Conservation (phyloP, 1,140 invertebrate genomes). For the Cotesia chilonis region DNA sequence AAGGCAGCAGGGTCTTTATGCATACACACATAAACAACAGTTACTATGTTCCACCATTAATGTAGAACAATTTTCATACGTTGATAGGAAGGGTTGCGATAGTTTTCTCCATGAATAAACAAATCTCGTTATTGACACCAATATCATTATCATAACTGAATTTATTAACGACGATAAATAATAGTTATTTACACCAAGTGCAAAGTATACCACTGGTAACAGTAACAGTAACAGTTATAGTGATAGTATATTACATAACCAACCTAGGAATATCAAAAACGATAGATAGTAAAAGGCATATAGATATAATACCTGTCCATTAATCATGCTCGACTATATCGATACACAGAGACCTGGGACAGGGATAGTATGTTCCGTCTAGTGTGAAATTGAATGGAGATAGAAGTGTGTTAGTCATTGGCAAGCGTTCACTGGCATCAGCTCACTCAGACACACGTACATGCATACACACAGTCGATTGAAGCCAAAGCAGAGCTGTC, state of each 20-base stretch:
- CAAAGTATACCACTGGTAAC: too few species aligned
- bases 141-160: too few species aligned
- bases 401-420: constrained; percentile 36
- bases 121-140: too few species aligned
- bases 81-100: too few species aligned
- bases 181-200: too few species aligned
- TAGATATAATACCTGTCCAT: constrained; percentile 35
- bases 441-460: not conserved
- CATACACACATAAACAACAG: too few species aligned
- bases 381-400: constrained; percentile 45
- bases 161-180: too few species aligned
- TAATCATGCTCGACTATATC: constrained; percentile 44
- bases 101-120: too few species aligned
- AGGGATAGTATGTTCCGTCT: constrained; percentile 40
- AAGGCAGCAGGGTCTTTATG: too few species aligned
- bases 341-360: constrained; percentile 15
- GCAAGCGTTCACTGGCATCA: constrained; percentile 5
- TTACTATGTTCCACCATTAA: too few species aligned
- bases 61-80: too few species aligned
- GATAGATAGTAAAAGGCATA: constrained; percentile 24
- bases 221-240: not conserved
- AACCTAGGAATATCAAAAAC: constrained; percentile 19
- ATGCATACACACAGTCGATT: too few species aligned
- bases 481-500: not conserved
- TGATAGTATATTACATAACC: not conserved